Evolutionary conservation across 2,888 invertebrate species (phyloP).

Genomic region (Eristalinus aeneus): DNA sequence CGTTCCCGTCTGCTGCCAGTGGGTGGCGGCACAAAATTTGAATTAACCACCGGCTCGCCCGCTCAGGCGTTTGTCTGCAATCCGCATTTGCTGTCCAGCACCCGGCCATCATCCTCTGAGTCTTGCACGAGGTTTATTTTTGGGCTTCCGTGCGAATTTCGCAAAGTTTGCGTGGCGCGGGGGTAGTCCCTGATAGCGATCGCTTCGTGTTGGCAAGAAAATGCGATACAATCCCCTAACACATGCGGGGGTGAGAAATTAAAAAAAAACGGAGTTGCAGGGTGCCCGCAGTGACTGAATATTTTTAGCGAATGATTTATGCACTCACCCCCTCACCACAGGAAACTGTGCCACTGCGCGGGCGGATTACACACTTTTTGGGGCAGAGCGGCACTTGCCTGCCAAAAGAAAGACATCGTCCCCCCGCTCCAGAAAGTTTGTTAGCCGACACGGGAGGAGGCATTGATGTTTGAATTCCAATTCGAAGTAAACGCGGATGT

Average conservation of each 20-base stretch:
- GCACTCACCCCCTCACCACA: slow-evolving; percentile 28
- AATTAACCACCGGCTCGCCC: slow-evolving; percentile 35
- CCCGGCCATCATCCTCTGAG: neutral
- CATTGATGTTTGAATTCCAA: no score
- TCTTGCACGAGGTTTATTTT: slow-evolving; percentile 41
- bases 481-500: slow-evolving; percentile 4
- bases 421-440: no score
- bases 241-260: slow-evolving; percentile 32
- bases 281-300: neutral
- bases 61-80: slow-evolving; percentile 11
- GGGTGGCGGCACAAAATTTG: slow-evolving; percentile 36
- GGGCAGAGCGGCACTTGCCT: no score
- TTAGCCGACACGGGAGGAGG: no score
- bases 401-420: no score
- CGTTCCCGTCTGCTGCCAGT: neutral
- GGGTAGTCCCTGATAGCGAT: slow-evolving; percentile 44
- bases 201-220: slow-evolving; percentile 47
- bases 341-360: slow-evolving; percentile 26
- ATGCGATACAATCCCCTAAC: neutral
- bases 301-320: slow-evolving; percentile 67
- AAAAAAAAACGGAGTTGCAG: slow-evolving; percentile 12
- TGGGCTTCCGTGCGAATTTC: slow-evolving; percentile 50
- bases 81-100: slow-evolving; percentile 27
- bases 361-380: slow-evolving; percentile 35
- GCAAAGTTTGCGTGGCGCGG: slow-evolving; percentile 25